A percentile compares a stretch with the other conserved stretches of the same genome.
These are phyloP conservation scores for Hydrozoanthus gracilis DNA, from an alignment of 92 coral and sea anemone genomes.

Conservation along the genomic window DNA sequence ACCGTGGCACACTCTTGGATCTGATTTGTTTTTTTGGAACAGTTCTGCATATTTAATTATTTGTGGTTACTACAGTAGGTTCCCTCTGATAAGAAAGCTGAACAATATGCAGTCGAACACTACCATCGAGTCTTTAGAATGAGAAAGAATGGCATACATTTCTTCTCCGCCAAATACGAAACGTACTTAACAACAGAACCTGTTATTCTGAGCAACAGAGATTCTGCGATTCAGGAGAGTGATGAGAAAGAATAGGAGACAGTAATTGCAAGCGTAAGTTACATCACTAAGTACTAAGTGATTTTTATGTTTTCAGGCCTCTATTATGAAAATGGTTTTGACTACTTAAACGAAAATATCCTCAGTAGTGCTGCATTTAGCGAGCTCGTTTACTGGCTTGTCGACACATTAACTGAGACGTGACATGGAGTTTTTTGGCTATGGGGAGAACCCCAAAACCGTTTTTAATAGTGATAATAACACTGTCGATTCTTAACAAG, in stretches of 20 bases:
- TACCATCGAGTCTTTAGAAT: background rate
- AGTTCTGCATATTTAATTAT: slow-evolving; percentile 55
- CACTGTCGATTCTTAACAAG: too few species aligned
- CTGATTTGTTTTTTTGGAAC: slow-evolving; percentile 74
- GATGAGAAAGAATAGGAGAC: background rate
- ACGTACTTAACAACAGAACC: background rate
- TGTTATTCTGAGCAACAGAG: background rate
- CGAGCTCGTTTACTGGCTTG: too few species aligned
- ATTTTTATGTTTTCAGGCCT: too few species aligned
- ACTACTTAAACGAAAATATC: too few species aligned
- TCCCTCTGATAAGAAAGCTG: slow-evolving; percentile 62
- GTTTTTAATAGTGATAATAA: too few species aligned
- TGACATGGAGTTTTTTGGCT: too few species aligned
- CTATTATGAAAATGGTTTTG: too few species aligned
- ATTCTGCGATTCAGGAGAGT: slow-evolving; percentile 1
- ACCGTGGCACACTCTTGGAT: slow-evolving; percentile 59
- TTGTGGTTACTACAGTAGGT: slow-evolving; percentile 71
- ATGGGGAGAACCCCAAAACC: too few species aligned
- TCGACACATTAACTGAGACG: too few species aligned
- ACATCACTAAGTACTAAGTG: too few species aligned
- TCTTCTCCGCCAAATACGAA: background rate
- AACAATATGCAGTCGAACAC: slow-evolving; percentile 2
- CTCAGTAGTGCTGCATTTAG: too few species aligned
- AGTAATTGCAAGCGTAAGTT: background rate
- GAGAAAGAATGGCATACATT: background rate